Percentiles rank a stretch among this genome's conserved stretches.
Evolutionary conservation across 2,888 invertebrate species (phyloP).

Genomic region (Crematogaster levior): DNA sequence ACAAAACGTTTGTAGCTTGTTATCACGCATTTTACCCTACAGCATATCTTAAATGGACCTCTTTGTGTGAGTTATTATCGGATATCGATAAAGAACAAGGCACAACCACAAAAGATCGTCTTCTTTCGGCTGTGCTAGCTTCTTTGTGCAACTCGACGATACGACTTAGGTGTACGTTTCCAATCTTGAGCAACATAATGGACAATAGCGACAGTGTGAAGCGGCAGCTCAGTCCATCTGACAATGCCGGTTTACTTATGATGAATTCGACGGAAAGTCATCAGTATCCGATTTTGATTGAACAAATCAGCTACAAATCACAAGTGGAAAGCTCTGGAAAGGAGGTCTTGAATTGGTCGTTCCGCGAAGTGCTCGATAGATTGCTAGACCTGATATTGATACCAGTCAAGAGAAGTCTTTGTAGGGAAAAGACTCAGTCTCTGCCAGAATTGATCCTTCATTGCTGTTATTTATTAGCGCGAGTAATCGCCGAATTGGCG

Average conservation of each 20-base stretch:
- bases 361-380: slow-evolving; percentile 93
- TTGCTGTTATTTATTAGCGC: slow-evolving; percentile 92
- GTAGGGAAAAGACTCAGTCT: slow-evolving; percentile 87
- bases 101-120: slow-evolving; percentile 87
- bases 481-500: slow-evolving; percentile 95
- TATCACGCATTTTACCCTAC: slow-evolving; percentile 99
- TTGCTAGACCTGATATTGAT: slow-evolving; percentile 93
- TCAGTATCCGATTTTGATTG: slow-evolving; percentile 92
- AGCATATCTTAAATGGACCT: slow-evolving; percentile 96
- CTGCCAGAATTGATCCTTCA: slow-evolving; percentile 88
- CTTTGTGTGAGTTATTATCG: slow-evolving; percentile 93
- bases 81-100: slow-evolving; percentile 88
- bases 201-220: slow-evolving; percentile 86
- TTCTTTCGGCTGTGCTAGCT: slow-evolving; percentile 93
- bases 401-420: slow-evolving; percentile 89
- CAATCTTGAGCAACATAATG: slow-evolving; percentile 87
- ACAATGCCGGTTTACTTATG: slow-evolving; percentile 90
- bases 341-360: slow-evolving; percentile 87
- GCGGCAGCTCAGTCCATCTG: slow-evolving; percentile 89
- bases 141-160: slow-evolving; percentile 93
- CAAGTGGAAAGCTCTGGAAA: slow-evolving; percentile 85
- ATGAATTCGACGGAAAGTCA: slow-evolving; percentile 90
- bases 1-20: slow-evolving; percentile 95
- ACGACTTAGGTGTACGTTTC: slow-evolving; percentile 91
- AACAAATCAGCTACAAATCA: slow-evolving; percentile 91